Percentiles rank a stretch among this genome's conserved stretches.
These are phyloP conservation scores for Oreochromis niloticus DNA, from an alignment of 2,113 vertebrate genomes.

Conservation along the genomic window DNA sequence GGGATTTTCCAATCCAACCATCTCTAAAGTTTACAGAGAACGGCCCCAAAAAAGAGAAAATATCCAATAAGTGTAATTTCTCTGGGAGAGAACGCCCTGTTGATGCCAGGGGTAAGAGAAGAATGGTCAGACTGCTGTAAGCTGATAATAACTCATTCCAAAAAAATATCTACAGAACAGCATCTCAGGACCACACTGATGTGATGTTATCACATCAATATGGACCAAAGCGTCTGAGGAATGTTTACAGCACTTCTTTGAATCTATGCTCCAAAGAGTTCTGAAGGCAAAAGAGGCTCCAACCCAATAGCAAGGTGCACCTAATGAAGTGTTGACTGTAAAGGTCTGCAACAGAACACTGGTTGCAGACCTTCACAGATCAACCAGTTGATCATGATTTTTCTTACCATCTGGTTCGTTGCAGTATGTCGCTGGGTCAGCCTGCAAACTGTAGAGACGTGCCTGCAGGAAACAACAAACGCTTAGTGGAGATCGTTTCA, in stretches of 20 bases:
- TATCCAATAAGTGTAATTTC: not conserved
- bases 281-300: not conserved
- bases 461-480: conserved; percentile 73
- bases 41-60: fast-evolving
- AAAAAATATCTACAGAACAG: not conserved
- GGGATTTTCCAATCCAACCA: not conserved
- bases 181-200: fast-evolving
- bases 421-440: conserved; percentile 97
- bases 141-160: not conserved
- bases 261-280: not conserved
- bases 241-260: not conserved
- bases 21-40: not conserved
- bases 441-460: conserved; percentile 94
- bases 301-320: not conserved
- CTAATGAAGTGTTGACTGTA: not conserved
- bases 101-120: not conserved
- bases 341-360: not conserved
- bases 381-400: fast-evolving
- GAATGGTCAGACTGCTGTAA: not conserved
- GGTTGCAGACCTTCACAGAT: not conserved
- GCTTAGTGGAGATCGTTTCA: not conserved
- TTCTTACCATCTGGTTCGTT: conserved; percentile 92
- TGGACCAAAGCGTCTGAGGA: fast-evolving
- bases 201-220: not conserved
- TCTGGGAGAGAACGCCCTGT: not conserved